Conservation (phyloP, 2,113 vertebrate genomes). For the Petrocephalus microphthalmus region DNA sequence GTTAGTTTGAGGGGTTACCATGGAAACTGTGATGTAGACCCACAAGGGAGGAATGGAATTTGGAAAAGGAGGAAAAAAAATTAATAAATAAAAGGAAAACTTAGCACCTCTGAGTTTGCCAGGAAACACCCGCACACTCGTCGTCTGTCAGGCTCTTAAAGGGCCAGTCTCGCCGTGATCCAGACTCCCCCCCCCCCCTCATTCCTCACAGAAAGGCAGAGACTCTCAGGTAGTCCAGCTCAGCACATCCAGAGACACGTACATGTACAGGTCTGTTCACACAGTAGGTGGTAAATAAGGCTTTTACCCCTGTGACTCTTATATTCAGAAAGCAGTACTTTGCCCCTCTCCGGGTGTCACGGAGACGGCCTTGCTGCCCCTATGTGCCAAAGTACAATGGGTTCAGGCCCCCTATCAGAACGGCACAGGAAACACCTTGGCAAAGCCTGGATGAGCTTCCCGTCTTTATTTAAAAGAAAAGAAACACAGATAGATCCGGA, state of each 20-base stretch:
- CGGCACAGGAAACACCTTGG: constrained; percentile 24
- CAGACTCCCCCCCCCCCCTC: neutral
- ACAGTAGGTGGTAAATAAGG: neutral
- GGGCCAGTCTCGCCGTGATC: neutral
- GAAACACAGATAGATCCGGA: neutral
- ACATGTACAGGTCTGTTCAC: neutral
- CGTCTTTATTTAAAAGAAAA: neutral
- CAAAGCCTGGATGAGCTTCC: constrained; percentile 1
- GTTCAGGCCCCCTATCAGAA: neutral
- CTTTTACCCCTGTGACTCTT: neutral
- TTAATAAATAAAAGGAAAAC: neutral
- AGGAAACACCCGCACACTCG: constrained; percentile 26
- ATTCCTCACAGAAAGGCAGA: neutral
- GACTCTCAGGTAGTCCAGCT: neutral
- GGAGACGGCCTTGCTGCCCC: neutral
- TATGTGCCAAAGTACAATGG: neutral
- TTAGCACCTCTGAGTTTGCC: constrained; percentile 6
- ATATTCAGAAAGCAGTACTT: neutral
- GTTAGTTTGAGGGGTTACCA: constrained; percentile 28
- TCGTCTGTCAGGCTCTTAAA: constrained; percentile 17
- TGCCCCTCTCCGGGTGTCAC: neutral
- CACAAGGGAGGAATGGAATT: constrained; percentile 20
- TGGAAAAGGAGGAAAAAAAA: constrained; percentile 23
- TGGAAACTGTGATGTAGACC: constrained; percentile 20
- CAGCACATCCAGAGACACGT: neutral